A percentile compares a stretch with the other conserved stretches of the same genome.
phyloP scores from a whole-genome alignment of 2,797 vertebrate species.

The Holocentrus rufus region DNA sequence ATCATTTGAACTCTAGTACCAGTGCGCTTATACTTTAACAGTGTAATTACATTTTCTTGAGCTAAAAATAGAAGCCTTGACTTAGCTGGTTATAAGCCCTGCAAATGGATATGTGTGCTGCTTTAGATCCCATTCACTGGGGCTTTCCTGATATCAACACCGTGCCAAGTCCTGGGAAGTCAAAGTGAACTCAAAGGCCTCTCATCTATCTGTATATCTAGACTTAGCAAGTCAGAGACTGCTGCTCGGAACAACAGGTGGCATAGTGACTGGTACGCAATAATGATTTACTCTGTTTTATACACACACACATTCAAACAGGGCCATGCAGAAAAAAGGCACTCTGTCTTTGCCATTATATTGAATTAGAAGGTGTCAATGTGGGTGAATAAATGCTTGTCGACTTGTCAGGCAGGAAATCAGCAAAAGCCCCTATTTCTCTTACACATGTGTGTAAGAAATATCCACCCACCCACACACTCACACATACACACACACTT shows the following conservation, averaged over 20 bases:
- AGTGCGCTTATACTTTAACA: slow-evolving; percentile 7
- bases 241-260: slow-evolving; percentile 64
- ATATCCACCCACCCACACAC: too few species aligned
- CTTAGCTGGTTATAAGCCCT: not conserved
- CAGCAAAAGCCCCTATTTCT: slow-evolving; percentile 3
- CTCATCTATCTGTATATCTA: slow-evolving; percentile 48
- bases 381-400: not conserved
- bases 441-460: too few species aligned
- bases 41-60: slow-evolving; percentile 18
- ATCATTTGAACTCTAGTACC: too few species aligned
- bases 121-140: slow-evolving; percentile 1
- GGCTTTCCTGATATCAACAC: slow-evolving; percentile 42
- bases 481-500: slow-evolving; percentile 10
- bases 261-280: not conserved
- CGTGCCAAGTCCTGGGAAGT: slow-evolving; percentile 7
- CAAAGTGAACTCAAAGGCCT: slow-evolving; percentile 4
- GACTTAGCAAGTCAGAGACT: slow-evolving; percentile 34
- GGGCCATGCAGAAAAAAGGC: not conserved
- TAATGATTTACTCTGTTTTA: not conserved
- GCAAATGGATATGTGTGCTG: not conserved
- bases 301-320: not conserved
- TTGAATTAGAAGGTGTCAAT: slow-evolving; percentile 4
- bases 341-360: not conserved
- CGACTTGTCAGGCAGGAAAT: not conserved
- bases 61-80: slow-evolving; percentile 19